These are phyloP conservation scores for Petrocephalus sullivani DNA, from an alignment of 2,797 vertebrate species.

Conservation along the genomic window DNA sequence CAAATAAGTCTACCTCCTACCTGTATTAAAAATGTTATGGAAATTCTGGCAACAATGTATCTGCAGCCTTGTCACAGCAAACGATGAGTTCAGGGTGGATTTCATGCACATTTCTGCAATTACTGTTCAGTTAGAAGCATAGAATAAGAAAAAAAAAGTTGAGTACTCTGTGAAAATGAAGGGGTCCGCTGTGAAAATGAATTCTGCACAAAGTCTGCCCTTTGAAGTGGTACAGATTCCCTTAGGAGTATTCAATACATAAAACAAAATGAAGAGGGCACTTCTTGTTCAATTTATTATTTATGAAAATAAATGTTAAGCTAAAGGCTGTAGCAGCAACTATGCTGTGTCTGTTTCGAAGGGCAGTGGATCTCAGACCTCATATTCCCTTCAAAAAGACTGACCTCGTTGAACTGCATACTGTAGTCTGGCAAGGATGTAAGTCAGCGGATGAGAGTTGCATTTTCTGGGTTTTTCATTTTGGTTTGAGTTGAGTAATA, in stretches of 20 bases:
- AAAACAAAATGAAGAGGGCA: constrained; percentile 54
- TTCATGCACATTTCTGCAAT: constrained; percentile 43
- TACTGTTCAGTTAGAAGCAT: constrained; percentile 49
- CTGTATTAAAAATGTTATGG: not conserved
- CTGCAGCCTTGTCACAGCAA: not conserved
- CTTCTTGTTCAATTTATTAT: constrained; percentile 57
- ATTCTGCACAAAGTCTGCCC: constrained; percentile 45
- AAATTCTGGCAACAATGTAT: not conserved
- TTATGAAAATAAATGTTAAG: constrained; percentile 67
- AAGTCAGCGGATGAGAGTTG: not conserved
- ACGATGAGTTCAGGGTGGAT: not conserved
- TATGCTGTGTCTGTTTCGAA: constrained; percentile 45
- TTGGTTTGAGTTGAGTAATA: not conserved
- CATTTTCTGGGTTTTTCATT: not conserved
- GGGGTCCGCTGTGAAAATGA: constrained; percentile 45
- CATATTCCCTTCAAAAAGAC: not conserved
- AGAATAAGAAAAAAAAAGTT: constrained; percentile 34
- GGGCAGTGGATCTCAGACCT: constrained; percentile 11
- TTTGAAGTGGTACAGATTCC: constrained; percentile 39
- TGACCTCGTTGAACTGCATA: not conserved
- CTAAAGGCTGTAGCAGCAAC: constrained; percentile 50
- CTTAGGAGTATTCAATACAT: constrained; percentile 51
- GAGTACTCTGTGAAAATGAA: constrained; percentile 37
- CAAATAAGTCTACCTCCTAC: not conserved
- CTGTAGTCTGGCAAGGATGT: not conserved